Conservation (phyloP, 1,140 invertebrate genomes). For the Steinernema khuongi region DNA sequence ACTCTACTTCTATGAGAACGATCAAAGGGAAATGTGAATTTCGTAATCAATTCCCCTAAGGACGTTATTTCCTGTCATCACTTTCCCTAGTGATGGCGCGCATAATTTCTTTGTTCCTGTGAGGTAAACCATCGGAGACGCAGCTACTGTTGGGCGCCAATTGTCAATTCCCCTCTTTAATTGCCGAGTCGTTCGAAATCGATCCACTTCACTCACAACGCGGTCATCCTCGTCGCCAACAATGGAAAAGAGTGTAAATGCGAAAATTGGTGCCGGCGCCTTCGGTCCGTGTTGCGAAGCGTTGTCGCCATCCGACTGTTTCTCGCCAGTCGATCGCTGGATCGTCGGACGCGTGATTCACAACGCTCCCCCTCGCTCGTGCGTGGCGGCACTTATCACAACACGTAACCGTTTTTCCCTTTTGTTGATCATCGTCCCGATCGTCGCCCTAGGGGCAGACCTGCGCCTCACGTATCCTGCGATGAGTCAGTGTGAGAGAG, state of each 20-base stretch:
- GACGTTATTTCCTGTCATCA: background rate
- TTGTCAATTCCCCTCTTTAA: background rate
- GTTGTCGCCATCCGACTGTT: background rate
- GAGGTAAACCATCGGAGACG: background rate
- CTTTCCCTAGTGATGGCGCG: background rate
- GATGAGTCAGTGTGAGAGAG: background rate
- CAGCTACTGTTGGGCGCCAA: constrained; percentile 1
- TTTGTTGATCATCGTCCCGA: background rate
- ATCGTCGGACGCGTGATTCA: background rate
- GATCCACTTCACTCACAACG: background rate
- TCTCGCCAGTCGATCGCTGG: background rate
- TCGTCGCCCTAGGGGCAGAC: background rate
- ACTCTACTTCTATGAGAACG: too few relatives aligned
- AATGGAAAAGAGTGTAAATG: constrained; percentile 11
- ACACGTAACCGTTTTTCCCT: background rate
- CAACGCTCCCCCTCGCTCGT: background rate
- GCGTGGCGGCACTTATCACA: constrained; percentile 6
- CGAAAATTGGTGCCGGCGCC: background rate
- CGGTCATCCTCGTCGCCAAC: background rate
- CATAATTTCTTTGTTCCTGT: background rate
- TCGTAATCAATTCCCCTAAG: too few relatives aligned
- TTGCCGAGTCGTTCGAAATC: constrained; percentile 1
- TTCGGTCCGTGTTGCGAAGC: constrained; percentile 4
- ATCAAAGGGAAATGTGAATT: too few relatives aligned
- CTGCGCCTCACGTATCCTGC: background rate